These are phyloP conservation scores for Aurelia aurita complex sp. Pacific DNA, from an alignment of 30 jellyfish, hydroid and myxozoan genomes.

Conservation along the genomic window DNA sequence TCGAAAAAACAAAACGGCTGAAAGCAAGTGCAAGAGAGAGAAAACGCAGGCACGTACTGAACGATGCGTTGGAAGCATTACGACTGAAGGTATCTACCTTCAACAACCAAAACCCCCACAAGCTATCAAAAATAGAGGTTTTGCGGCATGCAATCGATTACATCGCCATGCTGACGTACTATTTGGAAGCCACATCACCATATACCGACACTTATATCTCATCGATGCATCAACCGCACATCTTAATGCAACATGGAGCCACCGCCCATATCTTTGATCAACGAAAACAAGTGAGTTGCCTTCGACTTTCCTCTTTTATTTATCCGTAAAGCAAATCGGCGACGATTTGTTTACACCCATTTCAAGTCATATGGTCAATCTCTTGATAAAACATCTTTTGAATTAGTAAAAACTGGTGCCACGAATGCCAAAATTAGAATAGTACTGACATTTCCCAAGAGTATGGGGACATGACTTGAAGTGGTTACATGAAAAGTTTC, in stretches of 20 bases:
- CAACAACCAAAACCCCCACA: slow-evolving; percentile 67
- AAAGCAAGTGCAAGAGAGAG: slow-evolving; percentile 98
- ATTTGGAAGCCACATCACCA: slow-evolving; percentile 54
- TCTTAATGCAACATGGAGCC: background rate
- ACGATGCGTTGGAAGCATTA: slow-evolving; percentile 85
- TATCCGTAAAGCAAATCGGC: too few species aligned
- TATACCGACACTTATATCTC: background rate
- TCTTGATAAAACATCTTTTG: too few species aligned
- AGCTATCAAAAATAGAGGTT: slow-evolving; percentile 90
- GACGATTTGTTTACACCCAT: too few species aligned
- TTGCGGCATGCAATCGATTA: slow-evolving; percentile 92
- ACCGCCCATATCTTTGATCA: background rate
- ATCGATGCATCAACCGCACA: slow-evolving; percentile 7
- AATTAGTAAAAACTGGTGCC: too few species aligned
- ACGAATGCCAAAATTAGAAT: too few species aligned
- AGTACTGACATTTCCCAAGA: too few species aligned
- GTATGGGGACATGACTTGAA: too few species aligned
- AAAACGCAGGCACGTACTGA: slow-evolving; percentile 89
- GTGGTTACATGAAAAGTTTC: too few species aligned
- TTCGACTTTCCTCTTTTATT: too few species aligned
- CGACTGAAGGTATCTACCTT: slow-evolving; percentile 81
- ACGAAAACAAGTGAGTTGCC: too few species aligned
- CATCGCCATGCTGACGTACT: slow-evolving; percentile 75
- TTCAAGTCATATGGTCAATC: too few species aligned
- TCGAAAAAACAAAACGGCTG: slow-evolving; percentile 72